Evolutionary conservation across 2,113 vertebrate genomes (phyloP).

Genomic region (Coreoperca whiteheadi): DNA sequence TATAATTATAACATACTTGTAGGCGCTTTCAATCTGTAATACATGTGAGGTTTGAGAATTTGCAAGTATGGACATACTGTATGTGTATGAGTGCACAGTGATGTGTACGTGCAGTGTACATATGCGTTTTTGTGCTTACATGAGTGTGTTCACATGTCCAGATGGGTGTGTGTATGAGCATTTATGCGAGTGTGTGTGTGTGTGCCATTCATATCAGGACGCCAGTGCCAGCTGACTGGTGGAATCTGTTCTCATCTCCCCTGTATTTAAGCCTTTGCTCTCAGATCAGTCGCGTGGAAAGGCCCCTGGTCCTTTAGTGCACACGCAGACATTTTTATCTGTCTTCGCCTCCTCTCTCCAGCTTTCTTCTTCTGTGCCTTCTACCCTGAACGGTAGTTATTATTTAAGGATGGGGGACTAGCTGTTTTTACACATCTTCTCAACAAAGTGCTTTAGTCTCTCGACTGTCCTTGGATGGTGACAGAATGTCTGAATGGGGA

Average conservation of each 20-base stretch:
- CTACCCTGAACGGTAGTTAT: constrained; percentile 55
- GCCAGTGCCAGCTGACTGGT: constrained; percentile 71
- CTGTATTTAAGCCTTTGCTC: constrained; percentile 76
- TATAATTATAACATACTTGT: too few relatives aligned
- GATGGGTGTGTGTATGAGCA: constrained; percentile 20
- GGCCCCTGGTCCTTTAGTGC: constrained; percentile 72
- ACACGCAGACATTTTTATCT: constrained; percentile 70
- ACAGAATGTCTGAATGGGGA: constrained; percentile 67
- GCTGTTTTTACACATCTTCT: constrained; percentile 75
- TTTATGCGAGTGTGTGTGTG: constrained; percentile 17
- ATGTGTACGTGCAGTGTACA: constrained; percentile 8
- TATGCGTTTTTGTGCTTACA: constrained; percentile 34
- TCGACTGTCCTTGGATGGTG: constrained; percentile 64
- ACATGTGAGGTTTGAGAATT: constrained; percentile 30
- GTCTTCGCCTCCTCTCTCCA: constrained; percentile 41
- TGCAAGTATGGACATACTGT: constrained; percentile 14
- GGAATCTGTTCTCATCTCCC: constrained; percentile 78
- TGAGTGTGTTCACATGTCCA: constrained; percentile 25
- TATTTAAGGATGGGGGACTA: constrained; percentile 71
- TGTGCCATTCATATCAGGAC: constrained; percentile 52
- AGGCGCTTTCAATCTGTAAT: constrained; percentile 39
- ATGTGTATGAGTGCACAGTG: constrained; percentile 13
- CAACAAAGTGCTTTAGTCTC: constrained; percentile 63
- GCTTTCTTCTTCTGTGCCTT: constrained; percentile 47
- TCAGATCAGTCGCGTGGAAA: constrained; percentile 77